phyloP scores from a whole-genome alignment of 2,113 vertebrate genomes.

The Cebus imitator region DNA sequence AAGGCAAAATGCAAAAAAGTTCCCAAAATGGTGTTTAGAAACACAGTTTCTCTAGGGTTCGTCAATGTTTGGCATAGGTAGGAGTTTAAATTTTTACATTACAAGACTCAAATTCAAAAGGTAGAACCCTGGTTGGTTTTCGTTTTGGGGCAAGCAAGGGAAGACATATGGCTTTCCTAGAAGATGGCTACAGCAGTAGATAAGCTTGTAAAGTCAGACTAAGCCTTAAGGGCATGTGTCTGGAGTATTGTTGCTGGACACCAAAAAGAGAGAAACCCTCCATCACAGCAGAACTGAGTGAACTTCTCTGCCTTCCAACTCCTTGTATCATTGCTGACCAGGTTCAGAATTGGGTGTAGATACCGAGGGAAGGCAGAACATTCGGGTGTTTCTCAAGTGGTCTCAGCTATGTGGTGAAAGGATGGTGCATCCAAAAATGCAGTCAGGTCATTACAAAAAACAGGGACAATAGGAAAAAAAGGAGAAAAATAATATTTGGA shows the following conservation, averaged over 20 bases:
- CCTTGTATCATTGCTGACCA: background rate
- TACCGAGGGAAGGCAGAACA: background rate
- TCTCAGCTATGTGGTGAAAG: background rate
- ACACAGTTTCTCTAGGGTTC: background rate
- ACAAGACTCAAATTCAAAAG: background rate
- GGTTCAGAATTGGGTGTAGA: background rate
- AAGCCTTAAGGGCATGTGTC: background rate
- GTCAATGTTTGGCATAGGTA: background rate
- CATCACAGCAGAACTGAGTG: background rate
- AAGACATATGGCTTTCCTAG: background rate
- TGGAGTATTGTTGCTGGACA: background rate
- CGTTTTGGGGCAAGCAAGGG: background rate
- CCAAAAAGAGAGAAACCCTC: background rate
- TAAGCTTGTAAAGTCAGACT: background rate
- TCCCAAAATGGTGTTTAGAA: background rate
- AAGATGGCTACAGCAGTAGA: background rate
- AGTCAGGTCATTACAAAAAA: constrained; percentile 25
- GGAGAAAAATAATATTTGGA: constrained; percentile 43
- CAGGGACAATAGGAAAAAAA: background rate
- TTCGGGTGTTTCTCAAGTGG: background rate
- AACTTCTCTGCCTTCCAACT: background rate
- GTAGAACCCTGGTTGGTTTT: background rate
- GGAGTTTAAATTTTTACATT: background rate
- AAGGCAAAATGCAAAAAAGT: background rate
- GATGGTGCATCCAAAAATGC: background rate